phyloP scores from a whole-genome alignment of 2,113 vertebrate genomes.

The Microtus ochrogaster region DNA sequence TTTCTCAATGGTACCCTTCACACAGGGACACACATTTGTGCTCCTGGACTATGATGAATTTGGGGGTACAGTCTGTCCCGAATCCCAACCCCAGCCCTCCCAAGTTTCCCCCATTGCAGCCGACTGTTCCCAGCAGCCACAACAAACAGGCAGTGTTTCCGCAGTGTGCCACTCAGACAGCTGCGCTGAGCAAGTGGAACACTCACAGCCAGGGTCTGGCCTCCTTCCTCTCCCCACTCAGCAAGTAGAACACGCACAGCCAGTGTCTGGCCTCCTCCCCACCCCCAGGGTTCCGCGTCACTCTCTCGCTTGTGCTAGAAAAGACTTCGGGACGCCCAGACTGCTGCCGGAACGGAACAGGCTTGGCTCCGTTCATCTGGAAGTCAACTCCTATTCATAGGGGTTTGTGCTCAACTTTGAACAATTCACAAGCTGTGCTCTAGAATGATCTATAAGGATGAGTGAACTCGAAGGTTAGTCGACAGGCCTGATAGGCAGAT shows the following conservation, averaged over 20 bases:
- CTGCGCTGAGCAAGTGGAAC: background rate
- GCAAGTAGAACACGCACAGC: background rate
- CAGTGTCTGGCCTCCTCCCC: background rate
- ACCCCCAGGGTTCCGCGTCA: background rate
- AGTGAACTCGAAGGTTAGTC: background rate
- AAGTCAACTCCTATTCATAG: background rate
- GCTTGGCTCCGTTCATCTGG: background rate
- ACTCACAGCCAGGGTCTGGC: background rate
- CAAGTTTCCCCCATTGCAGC: background rate
- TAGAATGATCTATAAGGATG: conserved; percentile 1
- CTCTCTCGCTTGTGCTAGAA: background rate
- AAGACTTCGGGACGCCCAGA: background rate
- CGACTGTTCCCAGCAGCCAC: background rate
- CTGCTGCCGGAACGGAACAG: background rate
- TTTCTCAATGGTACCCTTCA: background rate
- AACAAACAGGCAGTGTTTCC: conserved; percentile 54
- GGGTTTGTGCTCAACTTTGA: conserved; percentile 11
- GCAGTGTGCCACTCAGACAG: conserved; percentile 14
- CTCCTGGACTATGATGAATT: background rate
- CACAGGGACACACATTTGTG: fast-evolving
- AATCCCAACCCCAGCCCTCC: conserved; percentile 47
- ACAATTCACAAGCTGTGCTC: background rate
- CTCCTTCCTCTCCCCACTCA: background rate
- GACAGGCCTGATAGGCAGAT: background rate
- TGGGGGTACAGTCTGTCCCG: background rate